Percentiles rank a stretch among this genome's conserved stretches.
These are phyloP conservation scores for Solen grandis DNA, from an alignment of 1,140 invertebrate genomes.

Conservation along the genomic window DNA sequence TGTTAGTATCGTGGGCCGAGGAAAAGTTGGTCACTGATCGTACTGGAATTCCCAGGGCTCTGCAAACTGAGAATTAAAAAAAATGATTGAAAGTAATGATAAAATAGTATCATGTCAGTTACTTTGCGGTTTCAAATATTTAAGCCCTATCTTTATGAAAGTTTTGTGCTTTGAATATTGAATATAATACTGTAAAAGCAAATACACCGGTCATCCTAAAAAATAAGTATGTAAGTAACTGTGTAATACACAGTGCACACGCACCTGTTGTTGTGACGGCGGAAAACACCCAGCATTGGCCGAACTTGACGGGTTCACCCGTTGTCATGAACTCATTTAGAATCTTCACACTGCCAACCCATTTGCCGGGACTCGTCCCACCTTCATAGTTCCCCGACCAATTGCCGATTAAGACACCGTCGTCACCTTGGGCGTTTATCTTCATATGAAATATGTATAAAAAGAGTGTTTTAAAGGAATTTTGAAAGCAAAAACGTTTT, in stretches of 20 bases:
- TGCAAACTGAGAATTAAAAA: constrained; percentile 85
- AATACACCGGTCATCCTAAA: no score
- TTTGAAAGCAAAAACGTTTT: no score
- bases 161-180: no score
- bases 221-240: no score
- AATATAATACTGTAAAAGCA: no score
- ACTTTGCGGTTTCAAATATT: no score
- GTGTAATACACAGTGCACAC: no score
- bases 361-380: constrained; percentile 83
- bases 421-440: constrained; percentile 82
- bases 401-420: constrained; percentile 86
- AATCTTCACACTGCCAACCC: constrained; percentile 93
- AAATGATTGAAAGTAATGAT: no score
- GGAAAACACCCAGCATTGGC: constrained; percentile 97
- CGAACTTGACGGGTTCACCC: constrained; percentile 93
- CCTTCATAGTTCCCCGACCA: constrained; percentile 88
- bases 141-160: no score
- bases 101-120: no score
- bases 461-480: no score
- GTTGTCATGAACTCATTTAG: constrained; percentile 90
- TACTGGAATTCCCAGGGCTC: constrained; percentile 92
- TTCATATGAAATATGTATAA: no score
- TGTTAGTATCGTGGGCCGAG: constrained; percentile 95
- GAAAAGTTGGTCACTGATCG: constrained; percentile 93
- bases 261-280: constrained; percentile 91